These are phyloP conservation scores for Sula dactylatra DNA, from an alignment of 2,113 vertebrate genomes.

Conservation along the genomic window DNA sequence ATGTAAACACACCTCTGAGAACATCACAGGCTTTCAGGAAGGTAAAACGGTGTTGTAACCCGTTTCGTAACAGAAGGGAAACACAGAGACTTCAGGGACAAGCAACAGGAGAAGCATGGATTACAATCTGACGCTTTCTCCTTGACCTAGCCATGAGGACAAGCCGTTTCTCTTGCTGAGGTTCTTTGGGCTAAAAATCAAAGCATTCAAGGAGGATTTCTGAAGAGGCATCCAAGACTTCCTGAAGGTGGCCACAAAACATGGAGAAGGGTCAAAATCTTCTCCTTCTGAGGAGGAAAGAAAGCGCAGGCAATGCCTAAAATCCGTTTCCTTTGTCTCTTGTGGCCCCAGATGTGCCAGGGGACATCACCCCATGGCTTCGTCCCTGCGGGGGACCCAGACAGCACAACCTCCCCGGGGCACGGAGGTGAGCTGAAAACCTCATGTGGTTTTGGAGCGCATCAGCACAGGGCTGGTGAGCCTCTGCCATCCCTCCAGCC, in stretches of 20 bases:
- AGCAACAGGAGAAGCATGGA: neutral
- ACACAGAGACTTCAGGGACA: neutral
- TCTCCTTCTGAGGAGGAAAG: neutral
- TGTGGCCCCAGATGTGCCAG: neutral
- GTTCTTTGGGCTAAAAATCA: neutral
- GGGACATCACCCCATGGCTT: neutral
- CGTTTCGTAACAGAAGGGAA: neutral
- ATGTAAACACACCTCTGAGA: neutral
- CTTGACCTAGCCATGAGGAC: neutral
- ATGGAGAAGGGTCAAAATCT: neutral
- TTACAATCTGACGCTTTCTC: neutral
- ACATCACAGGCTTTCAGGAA: neutral
- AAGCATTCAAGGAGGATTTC: neutral
- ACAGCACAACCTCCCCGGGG: neutral
- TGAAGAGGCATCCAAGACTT: neutral
- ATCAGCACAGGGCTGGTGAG: neutral
- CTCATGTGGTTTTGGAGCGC: neutral
- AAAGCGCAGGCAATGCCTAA: neutral
- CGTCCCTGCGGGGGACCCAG: accelerated
- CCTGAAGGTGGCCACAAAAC: neutral
- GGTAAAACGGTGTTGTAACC: neutral
- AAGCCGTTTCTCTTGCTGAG: neutral
- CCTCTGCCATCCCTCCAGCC: neutral
- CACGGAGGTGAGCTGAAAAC: neutral
- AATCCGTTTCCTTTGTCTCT: neutral